A percentile compares a stretch with the other conserved stretches of the same genome.
These are phyloP conservation scores for Sternarchorhynchus goeldii DNA, from an alignment of 2,797 vertebrate genomes.

Conservation along the genomic window DNA sequence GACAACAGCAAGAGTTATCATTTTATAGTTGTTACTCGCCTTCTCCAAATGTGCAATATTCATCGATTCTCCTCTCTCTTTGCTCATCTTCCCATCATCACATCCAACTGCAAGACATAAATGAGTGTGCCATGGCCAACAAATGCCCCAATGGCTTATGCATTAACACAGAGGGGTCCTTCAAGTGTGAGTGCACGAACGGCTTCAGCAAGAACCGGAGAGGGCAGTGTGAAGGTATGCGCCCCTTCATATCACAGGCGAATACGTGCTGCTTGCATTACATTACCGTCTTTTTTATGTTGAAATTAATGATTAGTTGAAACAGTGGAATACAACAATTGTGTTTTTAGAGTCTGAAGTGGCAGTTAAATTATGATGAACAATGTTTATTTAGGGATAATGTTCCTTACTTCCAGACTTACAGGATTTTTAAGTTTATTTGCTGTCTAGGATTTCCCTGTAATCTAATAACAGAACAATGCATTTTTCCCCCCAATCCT, in stretches of 20 bases:
- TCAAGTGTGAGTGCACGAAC: conserved; percentile 83
- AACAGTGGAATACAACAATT: neutral
- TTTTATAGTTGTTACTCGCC: neutral
- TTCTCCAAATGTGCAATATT: neutral
- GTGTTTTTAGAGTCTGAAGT: neutral
- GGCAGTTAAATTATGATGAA: conserved; percentile 27
- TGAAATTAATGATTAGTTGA: neutral
- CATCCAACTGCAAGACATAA: conserved; percentile 73
- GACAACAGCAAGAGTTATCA: too few species aligned
- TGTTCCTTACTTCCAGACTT: conserved; percentile 18
- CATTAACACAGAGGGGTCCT: conserved; percentile 87
- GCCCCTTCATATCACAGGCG: neutral
- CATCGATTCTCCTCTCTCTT: conserved; percentile 27
- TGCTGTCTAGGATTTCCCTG: conserved; percentile 59
- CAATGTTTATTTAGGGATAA: conserved; percentile 6
- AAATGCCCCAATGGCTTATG: conserved; percentile 80
- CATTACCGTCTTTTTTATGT: neutral
- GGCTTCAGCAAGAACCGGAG: conserved; percentile 81
- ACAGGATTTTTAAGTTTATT: conserved; percentile 39
- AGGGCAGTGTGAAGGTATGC: conserved; percentile 87
- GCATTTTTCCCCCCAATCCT: conserved; percentile 56
- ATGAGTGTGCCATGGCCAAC: conserved; percentile 85
- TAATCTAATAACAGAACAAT: conserved; percentile 58
- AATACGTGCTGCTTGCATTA: neutral
- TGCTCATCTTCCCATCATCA: conserved; percentile 25